phyloP scores from a whole-genome alignment of 64 coral and sea anemone species.

The Catalaphyllia jardinei region DNA sequence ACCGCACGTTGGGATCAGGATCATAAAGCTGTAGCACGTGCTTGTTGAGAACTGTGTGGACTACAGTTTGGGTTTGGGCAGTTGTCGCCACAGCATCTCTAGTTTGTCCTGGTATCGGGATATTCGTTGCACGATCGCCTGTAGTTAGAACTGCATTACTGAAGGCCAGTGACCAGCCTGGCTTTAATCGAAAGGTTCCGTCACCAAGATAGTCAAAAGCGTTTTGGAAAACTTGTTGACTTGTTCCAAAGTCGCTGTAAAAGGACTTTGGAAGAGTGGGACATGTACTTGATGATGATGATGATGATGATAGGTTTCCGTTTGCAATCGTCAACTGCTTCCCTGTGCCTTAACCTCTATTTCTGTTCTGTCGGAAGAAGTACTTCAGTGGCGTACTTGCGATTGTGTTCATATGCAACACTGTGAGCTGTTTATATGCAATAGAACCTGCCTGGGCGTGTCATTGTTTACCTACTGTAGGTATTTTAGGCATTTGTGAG shows the following conservation, averaged over 20 bases:
- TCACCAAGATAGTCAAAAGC: background rate
- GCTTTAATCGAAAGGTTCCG: background rate
- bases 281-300: too few species aligned
- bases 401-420: background rate
- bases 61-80: background rate
- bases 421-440: background rate
- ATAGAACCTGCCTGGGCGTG: background rate
- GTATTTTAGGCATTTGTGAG: background rate
- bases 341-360: background rate
- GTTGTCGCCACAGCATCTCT: slow-evolving; percentile 19
- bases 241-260: background rate
- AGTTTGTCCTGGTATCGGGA: background rate
- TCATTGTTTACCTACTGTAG: too few species aligned
- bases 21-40: slow-evolving; percentile 45
- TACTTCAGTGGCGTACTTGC: background rate
- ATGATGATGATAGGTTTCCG: too few species aligned
- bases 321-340: background rate
- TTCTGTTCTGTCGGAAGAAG: background rate
- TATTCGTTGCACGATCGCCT: background rate
- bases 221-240: background rate
- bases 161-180: background rate
- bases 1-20: slow-evolving; percentile 14
- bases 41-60: background rate
- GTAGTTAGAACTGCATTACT: slow-evolving; percentile 1
- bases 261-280: background rate